A percentile compares a stretch with the other conserved stretches of the same genome.
Conservation (phyloP, 2,797 vertebrate species). For the Intellagama lesueurii region DNA sequence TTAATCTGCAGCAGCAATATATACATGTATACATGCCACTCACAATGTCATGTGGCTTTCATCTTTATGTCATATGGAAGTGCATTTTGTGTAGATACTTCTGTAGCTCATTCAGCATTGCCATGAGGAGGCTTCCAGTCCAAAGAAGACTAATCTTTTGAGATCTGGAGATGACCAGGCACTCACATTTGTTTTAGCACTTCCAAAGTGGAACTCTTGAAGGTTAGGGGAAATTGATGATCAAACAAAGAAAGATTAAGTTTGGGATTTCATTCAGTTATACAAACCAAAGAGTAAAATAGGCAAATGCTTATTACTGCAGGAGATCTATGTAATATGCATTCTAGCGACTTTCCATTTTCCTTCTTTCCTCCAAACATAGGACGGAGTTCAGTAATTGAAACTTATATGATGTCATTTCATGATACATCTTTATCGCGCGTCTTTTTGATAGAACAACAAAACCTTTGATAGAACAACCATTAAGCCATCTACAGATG, state of each 20-base stretch:
- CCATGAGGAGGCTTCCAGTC: not conserved
- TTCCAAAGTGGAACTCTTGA: constrained; percentile 33
- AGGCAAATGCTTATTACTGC: constrained; percentile 54
- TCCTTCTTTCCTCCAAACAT: constrained; percentile 36
- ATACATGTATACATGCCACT: not conserved
- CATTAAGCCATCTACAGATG: not conserved
- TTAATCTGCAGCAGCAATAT: not conserved
- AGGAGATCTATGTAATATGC: constrained; percentile 68
- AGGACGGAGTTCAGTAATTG: not conserved
- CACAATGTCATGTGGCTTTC: not conserved
- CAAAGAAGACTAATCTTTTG: not conserved
- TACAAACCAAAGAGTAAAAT: constrained; percentile 10
- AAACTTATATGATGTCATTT: no score
- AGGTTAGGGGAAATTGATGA: constrained; percentile 34
- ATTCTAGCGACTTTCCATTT: constrained; percentile 68
- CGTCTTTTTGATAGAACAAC: not conserved
- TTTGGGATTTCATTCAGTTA: constrained; percentile 57
- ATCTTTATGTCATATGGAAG: not conserved
- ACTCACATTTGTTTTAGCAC: constrained; percentile 28
- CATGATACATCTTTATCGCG: no score
- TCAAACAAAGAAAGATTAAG: constrained; percentile 24
- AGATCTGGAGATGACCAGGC: not conserved
- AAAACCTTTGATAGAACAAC: constrained; percentile 35
- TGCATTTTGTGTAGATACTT: not conserved
- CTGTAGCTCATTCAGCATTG: not conserved